Conservation (phyloP, 2,888 invertebrate species). For the Tipula helvola region DNA sequence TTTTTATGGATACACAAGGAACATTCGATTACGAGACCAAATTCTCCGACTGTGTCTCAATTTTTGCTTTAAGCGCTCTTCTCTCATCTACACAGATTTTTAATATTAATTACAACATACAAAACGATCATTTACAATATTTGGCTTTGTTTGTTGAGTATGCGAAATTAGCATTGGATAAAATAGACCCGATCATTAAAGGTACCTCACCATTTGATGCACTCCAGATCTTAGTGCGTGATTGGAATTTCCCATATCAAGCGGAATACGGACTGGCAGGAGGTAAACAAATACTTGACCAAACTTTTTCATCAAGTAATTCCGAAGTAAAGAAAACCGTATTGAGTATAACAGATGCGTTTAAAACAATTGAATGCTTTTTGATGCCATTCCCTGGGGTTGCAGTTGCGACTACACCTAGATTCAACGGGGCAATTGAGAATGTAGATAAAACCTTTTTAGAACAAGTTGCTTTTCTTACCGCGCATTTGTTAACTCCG, state of each 20-base stretch:
- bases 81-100: slow-evolving; percentile 13
- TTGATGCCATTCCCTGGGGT: slow-evolving; percentile 14
- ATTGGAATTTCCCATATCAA: slow-evolving; percentile 11
- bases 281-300: not conserved
- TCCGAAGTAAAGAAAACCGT: not conserved
- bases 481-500: not conserved
- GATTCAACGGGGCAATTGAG: slow-evolving; percentile 6
- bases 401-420: not conserved
- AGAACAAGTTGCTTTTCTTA: not conserved
- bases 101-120: slow-evolving; percentile 11
- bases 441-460: slow-evolving; percentile 13
- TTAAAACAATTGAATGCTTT: slow-evolving; percentile 11
- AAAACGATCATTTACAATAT: slow-evolving; percentile 13
- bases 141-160: slow-evolving; percentile 11
- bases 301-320: not conserved
- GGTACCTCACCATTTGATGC: slow-evolving; percentile 9
- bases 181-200: not conserved
- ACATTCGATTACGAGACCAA: slow-evolving; percentile 11
- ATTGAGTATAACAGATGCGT: not conserved
- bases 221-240: slow-evolving; percentile 11
- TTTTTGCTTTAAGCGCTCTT: slow-evolving; percentile 14
- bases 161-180: slow-evolving; percentile 9
- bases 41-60: slow-evolving; percentile 10
- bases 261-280: not conserved
- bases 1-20: slow-evolving; percentile 15